Evolutionary conservation across 2,888 invertebrate genomes (phyloP).

Genomic region (Tineola bisselliella): DNA sequence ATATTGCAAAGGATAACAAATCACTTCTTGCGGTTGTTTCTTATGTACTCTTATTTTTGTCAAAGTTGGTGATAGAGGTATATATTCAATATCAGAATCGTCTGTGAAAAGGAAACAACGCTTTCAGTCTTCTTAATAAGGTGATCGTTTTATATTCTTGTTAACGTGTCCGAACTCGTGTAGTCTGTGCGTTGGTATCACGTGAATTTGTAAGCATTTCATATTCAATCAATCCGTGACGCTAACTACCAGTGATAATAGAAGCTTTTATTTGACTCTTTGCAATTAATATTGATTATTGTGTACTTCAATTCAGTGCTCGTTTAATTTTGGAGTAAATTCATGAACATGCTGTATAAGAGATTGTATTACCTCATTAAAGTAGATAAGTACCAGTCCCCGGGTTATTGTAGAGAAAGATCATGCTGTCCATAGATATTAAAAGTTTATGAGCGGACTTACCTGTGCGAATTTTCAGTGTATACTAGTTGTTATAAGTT

Average conservation of each 20-base stretch:
- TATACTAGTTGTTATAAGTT: slow-evolving; percentile 7
- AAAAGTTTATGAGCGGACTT: slow-evolving; percentile 27
- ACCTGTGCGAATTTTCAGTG: slow-evolving; percentile 28
- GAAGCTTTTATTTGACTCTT: not conserved
- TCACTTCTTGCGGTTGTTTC: slow-evolving; percentile 65
- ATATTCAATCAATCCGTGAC: slow-evolving; percentile 19
- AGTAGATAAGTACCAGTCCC: slow-evolving; percentile 46
- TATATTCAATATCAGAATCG: slow-evolving; percentile 81
- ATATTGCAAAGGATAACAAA: slow-evolving; percentile 65
- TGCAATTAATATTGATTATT: slow-evolving; percentile 16
- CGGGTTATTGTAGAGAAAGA: slow-evolving; percentile 27
- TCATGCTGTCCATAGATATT: slow-evolving; percentile 8
- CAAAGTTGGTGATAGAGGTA: slow-evolving; percentile 81
- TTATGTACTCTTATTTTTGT: slow-evolving; percentile 83
- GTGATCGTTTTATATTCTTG: slow-evolving; percentile 18
- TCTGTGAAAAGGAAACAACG: slow-evolving; percentile 66
- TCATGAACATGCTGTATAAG: not conserved
- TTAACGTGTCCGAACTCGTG: slow-evolving; percentile 46
- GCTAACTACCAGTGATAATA: slow-evolving; percentile 4
- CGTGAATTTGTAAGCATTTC: slow-evolving; percentile 18
- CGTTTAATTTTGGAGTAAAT: slow-evolving; percentile 61
- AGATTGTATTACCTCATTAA: slow-evolving; percentile 18
- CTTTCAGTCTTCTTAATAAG: not conserved
- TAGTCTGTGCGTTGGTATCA: slow-evolving; percentile 38
- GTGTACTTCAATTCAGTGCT: slow-evolving; percentile 25